Conservation (phyloP, 2,888 invertebrate genomes). For the Poecilus cupreus region DNA sequence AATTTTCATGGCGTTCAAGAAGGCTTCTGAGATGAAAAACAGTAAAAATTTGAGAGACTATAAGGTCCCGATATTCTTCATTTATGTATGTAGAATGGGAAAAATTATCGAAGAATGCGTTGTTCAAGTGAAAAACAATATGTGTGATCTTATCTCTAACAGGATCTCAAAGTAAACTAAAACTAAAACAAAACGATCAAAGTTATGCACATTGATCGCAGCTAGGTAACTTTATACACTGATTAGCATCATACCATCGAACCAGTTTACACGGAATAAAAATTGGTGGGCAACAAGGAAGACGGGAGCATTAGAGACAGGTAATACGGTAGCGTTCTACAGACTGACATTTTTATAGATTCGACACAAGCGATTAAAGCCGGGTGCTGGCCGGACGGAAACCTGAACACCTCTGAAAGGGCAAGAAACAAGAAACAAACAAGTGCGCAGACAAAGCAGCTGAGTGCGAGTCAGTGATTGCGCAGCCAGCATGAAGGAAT, state of each 20-base stretch:
- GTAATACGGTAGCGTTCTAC: conserved; percentile 41
- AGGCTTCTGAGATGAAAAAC: too few species aligned
- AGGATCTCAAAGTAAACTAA: background rate
- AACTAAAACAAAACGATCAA: background rate
- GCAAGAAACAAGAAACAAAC: background rate
- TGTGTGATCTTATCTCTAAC: background rate
- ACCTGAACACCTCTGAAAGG: conserved; percentile 21
- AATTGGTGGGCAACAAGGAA: background rate
- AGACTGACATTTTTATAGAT: conserved; percentile 47
- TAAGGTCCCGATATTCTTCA: too few species aligned
- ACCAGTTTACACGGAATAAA: background rate
- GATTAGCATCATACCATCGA: conserved; percentile 3
- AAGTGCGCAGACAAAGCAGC: background rate
- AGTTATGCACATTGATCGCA: background rate
- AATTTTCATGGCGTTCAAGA: too few species aligned
- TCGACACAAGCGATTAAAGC: conserved; percentile 23
- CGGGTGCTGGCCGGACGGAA: conserved; percentile 27
- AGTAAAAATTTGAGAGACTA: too few species aligned
- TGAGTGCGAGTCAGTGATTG: background rate
- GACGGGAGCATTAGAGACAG: background rate
- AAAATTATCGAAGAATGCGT: background rate
- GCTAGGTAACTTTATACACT: conserved; percentile 3
- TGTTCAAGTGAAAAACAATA: background rate
- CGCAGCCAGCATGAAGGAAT: conserved; percentile 44
- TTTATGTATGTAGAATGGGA: too few species aligned